Evolutionary conservation across 1,140 invertebrate species (phyloP).

Genomic region (Dendroctonus ponderosae): DNA sequence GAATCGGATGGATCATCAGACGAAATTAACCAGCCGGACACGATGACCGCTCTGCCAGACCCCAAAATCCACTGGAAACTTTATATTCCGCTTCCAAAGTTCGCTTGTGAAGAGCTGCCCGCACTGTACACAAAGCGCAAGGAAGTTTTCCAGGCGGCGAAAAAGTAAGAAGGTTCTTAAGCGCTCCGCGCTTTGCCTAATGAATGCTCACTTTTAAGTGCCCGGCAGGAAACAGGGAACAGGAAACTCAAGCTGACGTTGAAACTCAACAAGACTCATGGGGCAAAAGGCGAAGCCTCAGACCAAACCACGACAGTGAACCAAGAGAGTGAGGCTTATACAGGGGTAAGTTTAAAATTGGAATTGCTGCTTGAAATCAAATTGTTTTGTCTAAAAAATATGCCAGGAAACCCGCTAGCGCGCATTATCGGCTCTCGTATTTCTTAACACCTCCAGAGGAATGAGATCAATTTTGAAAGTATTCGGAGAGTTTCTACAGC

Average conservation of each 20-base stretch:
- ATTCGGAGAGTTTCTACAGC: no score
- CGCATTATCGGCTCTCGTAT: no score
- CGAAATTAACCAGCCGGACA: no score
- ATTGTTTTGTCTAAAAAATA: no score
- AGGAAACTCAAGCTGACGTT: slow-evolving; percentile 20
- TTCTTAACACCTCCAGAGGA: no score
- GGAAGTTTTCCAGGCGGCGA: slow-evolving; percentile 13
- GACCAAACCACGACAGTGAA: background rate
- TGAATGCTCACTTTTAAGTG: background rate
- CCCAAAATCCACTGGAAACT: slow-evolving; percentile 35
- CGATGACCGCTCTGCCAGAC: slow-evolving; percentile 8
- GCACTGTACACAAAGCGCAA: slow-evolving; percentile 36
- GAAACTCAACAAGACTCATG: slow-evolving; percentile 16
- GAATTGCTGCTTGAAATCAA: no score
- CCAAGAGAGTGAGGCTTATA: background rate
- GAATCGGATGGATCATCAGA: no score
- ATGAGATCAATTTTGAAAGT: no score
- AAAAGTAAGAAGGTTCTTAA: slow-evolving; percentile 37
- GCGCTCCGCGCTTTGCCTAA: background rate
- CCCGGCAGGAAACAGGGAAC: no score
- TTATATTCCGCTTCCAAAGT: slow-evolving; percentile 35
- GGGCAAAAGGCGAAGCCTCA: background rate
- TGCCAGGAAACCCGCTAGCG: no score
- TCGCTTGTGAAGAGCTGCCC: slow-evolving; percentile 37
- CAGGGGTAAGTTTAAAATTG: background rate